These are phyloP conservation scores for sheep (Ovis aries) DNA, from an alignment of 2,113 vertebrate genomes.

Conservation along the genomic window ARS-UI_Ramb_v3.0 NC_056057.1:30348501-30349000, in stretches of 20 bases:
- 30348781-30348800: background rate
- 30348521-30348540: background rate
- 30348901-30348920: background rate
- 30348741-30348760: background rate
- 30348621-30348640: background rate
- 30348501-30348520: background rate
- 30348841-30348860: background rate
- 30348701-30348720: background rate
- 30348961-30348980: background rate
- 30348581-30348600: background rate
- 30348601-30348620: background rate
- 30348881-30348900: background rate
- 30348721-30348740: constrained; percentile 21
- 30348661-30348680: background rate
- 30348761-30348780: background rate
- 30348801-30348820: background rate
- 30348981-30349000: background rate
- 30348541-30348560: background rate
- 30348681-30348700: background rate
- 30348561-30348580: background rate
- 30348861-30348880: background rate
- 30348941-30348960: background rate
- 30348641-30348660: background rate
- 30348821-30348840: background rate
- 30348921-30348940: background rate